Evolutionary conservation across 2,888 invertebrate genomes (phyloP).

Genomic region (Andrena chrysosceles): DNA sequence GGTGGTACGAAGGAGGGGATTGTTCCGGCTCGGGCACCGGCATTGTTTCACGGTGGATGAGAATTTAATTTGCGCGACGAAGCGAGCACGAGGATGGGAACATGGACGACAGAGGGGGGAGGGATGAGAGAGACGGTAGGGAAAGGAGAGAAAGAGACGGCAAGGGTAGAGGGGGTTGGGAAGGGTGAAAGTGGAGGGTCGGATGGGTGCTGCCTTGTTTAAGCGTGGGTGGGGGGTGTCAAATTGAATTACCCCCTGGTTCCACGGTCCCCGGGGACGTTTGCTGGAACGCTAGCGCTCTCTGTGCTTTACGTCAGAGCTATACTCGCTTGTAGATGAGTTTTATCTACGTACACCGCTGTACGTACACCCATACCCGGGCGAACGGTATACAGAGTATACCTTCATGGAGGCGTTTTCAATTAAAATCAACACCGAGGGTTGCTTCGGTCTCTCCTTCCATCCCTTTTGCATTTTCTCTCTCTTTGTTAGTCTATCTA

Average conservation of each 20-base stretch:
- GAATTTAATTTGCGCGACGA: constrained; percentile 83
- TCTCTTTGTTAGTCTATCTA: constrained; percentile 16
- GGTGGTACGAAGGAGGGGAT: constrained; percentile 44
- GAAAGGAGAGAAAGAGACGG: constrained; percentile 40
- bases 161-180: constrained; percentile 21
- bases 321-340: constrained; percentile 59
- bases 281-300: constrained; percentile 78
- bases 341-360: constrained; percentile 59
- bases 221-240: constrained; percentile 84
- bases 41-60: constrained; percentile 84
- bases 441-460: constrained; percentile 57
- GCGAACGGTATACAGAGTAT: constrained; percentile 58
- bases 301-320: constrained; percentile 66
- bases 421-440: constrained; percentile 81
- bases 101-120: constrained; percentile 29
- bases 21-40: constrained; percentile 73
- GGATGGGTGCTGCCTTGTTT: constrained; percentile 82
- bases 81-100: constrained; percentile 47
- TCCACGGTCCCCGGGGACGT: constrained; percentile 80
- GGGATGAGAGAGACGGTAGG: constrained; percentile 23
- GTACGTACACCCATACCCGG: constrained; percentile 42
- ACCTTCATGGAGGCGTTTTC: constrained; percentile 81
- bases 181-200: constrained; percentile 59
- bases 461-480: constrained; percentile 21
- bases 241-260: constrained; percentile 84